Conservation (phyloP, 1,140 invertebrate species). For the Chrysopa pallens region DNA sequence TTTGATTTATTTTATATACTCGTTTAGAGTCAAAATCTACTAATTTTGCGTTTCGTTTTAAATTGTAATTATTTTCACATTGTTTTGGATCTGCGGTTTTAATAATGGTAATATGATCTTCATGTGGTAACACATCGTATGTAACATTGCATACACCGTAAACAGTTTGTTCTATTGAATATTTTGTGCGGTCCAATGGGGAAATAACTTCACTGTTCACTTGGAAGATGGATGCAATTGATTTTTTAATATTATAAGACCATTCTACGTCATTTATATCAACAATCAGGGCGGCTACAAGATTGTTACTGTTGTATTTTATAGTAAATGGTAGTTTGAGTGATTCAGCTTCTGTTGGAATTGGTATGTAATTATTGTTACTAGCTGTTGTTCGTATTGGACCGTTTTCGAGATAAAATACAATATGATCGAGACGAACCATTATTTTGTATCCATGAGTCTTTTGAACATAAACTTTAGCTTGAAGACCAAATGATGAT, state of each 20-base stretch:
- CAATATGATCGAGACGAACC: constrained; percentile 16
- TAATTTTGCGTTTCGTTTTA: no score
- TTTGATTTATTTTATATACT: no score
- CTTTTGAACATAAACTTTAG: constrained; percentile 16
- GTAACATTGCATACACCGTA: constrained; percentile 7
- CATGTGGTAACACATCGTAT: constrained; percentile 8
- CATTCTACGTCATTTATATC: constrained; percentile 13
- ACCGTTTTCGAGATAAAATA: constrained; percentile 20
- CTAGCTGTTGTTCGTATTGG: constrained; percentile 1
- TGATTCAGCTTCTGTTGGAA: constrained; percentile 9
- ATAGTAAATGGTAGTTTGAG: constrained; percentile 18
- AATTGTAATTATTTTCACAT: constrained; percentile 2
- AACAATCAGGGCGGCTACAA: constrained; percentile 7
- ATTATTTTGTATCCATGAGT: constrained; percentile 10
- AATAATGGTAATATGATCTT: constrained; percentile 7
- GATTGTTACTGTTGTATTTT: constrained; percentile 13
- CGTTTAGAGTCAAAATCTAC: no score
- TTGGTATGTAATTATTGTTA: neutral
- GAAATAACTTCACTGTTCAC: constrained; percentile 1
- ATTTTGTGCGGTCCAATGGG: no score
- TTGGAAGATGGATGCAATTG: constrained; percentile 20
- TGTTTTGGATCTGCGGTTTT: constrained; percentile 3
- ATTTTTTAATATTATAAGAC: constrained; percentile 22
- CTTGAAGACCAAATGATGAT: constrained; percentile 19
- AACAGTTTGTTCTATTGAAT: constrained; percentile 6